A percentile compares a stretch with the other conserved stretches of the same genome.
These are phyloP conservation scores for Pelagia noctiluca DNA, from an alignment of 30 jellyfish, hydroid and myxozoan genomes.

Conservation along the genomic window DNA sequence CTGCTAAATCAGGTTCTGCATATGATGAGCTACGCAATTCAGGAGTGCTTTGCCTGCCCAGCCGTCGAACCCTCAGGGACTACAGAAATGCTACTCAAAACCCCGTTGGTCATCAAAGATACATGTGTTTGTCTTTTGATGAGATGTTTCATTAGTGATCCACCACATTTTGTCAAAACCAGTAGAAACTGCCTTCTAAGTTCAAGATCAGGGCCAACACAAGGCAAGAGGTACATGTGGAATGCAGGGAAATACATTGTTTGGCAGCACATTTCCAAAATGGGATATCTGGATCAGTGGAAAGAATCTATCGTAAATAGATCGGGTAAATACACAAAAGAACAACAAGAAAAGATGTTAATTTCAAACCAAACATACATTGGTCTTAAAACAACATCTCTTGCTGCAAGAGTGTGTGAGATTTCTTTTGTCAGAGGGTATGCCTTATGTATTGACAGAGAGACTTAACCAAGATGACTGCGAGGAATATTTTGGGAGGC, in stretches of 20 bases:
- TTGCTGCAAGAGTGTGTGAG: slow-evolving; percentile 23
- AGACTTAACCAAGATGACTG: slow-evolving; percentile 43
- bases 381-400: slow-evolving; percentile 48
- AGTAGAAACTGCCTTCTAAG: slow-evolving; percentile 19
- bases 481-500: slow-evolving; percentile 61
- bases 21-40: slow-evolving; percentile 55
- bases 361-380: slow-evolving; percentile 26
- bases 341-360: slow-evolving; percentile 46
- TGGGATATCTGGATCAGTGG: slow-evolving; percentile 16
- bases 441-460: slow-evolving; percentile 42
- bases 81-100: slow-evolving; percentile 19
- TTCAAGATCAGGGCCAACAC: slow-evolving; percentile 2
- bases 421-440: slow-evolving; percentile 43
- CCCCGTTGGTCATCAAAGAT: background rate
- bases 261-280: slow-evolving; percentile 26
- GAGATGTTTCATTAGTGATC: slow-evolving; percentile 29
- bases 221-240: slow-evolving; percentile 17
- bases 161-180: slow-evolving; percentile 39
- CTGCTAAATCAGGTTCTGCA: slow-evolving; percentile 47
- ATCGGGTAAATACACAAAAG: slow-evolving; percentile 41
- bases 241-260: slow-evolving; percentile 27
- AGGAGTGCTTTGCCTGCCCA: slow-evolving; percentile 45
- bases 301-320: slow-evolving; percentile 40
- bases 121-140: background rate
- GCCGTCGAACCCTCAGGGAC: slow-evolving; percentile 51